These are phyloP conservation scores for Ophonus ardosiacus DNA, from an alignment of 2,888 invertebrate genomes.

Conservation along the genomic window DNA sequence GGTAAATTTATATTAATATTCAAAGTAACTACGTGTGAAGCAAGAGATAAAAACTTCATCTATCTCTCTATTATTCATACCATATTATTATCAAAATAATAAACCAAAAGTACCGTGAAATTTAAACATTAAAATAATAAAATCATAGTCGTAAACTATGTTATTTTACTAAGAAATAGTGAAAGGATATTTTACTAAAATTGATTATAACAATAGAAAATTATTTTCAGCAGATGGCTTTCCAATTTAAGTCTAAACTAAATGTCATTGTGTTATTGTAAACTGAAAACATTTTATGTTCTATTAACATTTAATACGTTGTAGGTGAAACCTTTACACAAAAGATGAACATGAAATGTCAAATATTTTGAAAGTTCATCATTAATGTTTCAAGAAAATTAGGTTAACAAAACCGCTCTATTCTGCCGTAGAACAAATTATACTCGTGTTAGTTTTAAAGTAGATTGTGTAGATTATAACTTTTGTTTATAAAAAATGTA, in stretches of 20 bases:
- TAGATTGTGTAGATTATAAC: no score
- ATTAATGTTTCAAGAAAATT: slow-evolving; percentile 15
- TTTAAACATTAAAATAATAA: background rate
- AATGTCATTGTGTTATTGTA: slow-evolving; percentile 46
- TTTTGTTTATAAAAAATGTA: no score
- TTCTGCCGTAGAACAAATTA: background rate
- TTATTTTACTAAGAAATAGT: background rate
- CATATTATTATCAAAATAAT: background rate
- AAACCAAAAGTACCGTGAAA: background rate
- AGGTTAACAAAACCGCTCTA: background rate
- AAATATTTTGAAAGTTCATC: slow-evolving; percentile 47
- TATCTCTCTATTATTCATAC: no score
- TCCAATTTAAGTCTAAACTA: slow-evolving; percentile 3
- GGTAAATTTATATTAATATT: no score
- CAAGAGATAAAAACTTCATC: no score
- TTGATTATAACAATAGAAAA: slow-evolving; percentile 23
- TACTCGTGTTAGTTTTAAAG: background rate
- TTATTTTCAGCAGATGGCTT: slow-evolving; percentile 13
- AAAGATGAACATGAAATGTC: slow-evolving; percentile 44
- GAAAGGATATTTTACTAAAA: slow-evolving; percentile 4
- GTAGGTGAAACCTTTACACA: slow-evolving; percentile 27
- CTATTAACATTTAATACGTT: slow-evolving; percentile 50
- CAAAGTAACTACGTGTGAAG: no score
- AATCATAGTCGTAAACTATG: background rate
- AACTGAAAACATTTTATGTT: slow-evolving; percentile 23